A percentile compares a stretch with the other conserved stretches of the same genome.
phyloP scores from a whole-genome alignment of 2,888 invertebrate species.

The Andrena fulva region DNA sequence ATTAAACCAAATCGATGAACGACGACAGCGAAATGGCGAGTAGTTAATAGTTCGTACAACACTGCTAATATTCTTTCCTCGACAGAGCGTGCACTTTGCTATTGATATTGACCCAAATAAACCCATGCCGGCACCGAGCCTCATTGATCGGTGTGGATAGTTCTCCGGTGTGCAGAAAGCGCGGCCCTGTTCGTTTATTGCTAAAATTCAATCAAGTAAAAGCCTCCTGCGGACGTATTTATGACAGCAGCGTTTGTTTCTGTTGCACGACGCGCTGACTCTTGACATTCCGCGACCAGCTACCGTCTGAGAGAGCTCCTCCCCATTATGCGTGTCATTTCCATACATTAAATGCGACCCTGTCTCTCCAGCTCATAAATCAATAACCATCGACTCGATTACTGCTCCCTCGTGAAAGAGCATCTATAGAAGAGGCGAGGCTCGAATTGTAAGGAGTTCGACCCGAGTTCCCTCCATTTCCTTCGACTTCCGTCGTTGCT shows the following conservation, averaged over 20 bases:
- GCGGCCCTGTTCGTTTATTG: constrained; percentile 39
- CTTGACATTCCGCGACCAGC: neutral
- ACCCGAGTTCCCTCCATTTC: neutral
- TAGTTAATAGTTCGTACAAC: constrained; percentile 37
- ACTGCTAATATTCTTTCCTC: constrained; percentile 16
- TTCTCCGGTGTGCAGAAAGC: constrained; percentile 14
- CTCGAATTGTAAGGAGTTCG: neutral
- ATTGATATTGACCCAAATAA: constrained; percentile 49
- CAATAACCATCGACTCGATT: constrained; percentile 5
- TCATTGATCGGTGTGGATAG: constrained; percentile 42
- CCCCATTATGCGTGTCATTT: neutral
- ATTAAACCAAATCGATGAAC: constrained; percentile 33
- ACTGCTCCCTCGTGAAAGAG: neutral
- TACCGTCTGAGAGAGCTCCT: neutral
- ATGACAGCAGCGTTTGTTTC: constrained; percentile 18
- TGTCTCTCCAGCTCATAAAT: neutral
- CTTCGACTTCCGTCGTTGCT: neutral
- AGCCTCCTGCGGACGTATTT: constrained; percentile 25
- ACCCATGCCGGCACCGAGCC: constrained; percentile 40
- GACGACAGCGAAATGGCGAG: constrained; percentile 23
- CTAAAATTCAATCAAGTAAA: constrained; percentile 61
- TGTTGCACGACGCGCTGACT: neutral
- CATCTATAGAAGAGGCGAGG: neutral
- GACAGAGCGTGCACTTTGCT: constrained; percentile 14
- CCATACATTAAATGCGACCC: neutral